These are phyloP conservation scores for Tarsius wallacei DNA, from an alignment of 2,797 vertebrate species.

Conservation along the genomic window DNA sequence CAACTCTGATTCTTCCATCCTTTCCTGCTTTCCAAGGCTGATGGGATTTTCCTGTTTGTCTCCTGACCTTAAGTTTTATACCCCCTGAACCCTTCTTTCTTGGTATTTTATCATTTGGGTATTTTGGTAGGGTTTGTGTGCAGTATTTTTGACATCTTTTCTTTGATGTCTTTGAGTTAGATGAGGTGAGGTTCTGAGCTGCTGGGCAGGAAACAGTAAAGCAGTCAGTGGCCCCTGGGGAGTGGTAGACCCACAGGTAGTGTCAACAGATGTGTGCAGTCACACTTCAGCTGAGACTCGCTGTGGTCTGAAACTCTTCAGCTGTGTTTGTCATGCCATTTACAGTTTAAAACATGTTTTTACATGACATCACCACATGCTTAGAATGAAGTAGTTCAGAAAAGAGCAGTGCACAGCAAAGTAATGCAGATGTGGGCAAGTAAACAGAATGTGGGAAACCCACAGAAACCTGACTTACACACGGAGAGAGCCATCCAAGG, in stretches of 20 bases:
- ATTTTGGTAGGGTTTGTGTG: slow-evolving; percentile 38
- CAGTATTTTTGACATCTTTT: slow-evolving; percentile 13
- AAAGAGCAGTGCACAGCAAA: neutral
- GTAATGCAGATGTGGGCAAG: neutral
- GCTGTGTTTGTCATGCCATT: slow-evolving; percentile 12
- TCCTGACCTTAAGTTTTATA: neutral
- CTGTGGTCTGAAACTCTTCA: slow-evolving; percentile 11
- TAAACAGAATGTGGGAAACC: neutral
- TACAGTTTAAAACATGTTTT: neutral
- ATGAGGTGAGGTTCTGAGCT: slow-evolving; percentile 14
- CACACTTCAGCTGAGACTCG: neutral
- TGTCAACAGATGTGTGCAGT: slow-evolving; percentile 43
- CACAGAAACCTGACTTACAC: neutral
- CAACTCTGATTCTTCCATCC: neutral
- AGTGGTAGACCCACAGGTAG: neutral
- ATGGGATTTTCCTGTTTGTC: neutral
- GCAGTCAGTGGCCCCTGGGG: neutral
- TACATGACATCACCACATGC: neutral
- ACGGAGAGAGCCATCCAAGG: neutral
- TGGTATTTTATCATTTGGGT: neutral
- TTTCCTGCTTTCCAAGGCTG: neutral
- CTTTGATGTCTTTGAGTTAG: slow-evolving; percentile 39
- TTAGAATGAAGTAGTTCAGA: slow-evolving; percentile 17
- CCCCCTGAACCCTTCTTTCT: neutral
- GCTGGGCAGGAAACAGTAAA: slow-evolving; percentile 43